phyloP scores from a whole-genome alignment of 2,888 invertebrate genomes.

The Heliconius aoede region DNA sequence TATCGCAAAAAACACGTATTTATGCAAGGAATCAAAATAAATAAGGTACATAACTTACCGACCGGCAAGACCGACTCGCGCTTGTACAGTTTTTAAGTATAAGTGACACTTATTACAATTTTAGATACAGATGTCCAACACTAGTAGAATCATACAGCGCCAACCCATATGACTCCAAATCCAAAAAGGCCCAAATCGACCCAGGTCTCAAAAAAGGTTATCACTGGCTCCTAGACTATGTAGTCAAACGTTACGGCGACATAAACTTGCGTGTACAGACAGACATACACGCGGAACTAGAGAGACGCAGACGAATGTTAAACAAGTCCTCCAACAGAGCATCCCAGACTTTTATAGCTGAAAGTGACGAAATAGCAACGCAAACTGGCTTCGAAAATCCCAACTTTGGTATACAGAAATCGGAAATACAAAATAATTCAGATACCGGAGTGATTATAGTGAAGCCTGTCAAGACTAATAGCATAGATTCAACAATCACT shows the following conservation, averaged over 20 bases:
- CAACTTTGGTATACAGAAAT: slow-evolving; percentile 63
- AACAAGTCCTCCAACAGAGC: slow-evolving; percentile 67
- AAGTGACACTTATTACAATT: slow-evolving; percentile 10
- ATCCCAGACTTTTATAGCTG: slow-evolving; percentile 63
- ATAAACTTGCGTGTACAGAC: slow-evolving; percentile 87
- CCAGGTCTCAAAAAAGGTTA: slow-evolving; percentile 87
- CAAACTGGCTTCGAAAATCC: slow-evolving; percentile 80
- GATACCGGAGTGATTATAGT: slow-evolving; percentile 70
- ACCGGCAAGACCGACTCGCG: no score
- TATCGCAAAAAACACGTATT: no score
- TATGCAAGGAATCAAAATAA: no score
- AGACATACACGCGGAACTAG: slow-evolving; percentile 82
- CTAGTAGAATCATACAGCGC: slow-evolving; percentile 90
- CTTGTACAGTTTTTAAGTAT: no score
- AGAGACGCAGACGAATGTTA: slow-evolving; percentile 73
- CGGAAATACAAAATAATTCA: slow-evolving; percentile 50
- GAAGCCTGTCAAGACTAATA: slow-evolving; percentile 68
- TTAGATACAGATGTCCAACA: slow-evolving; percentile 89
- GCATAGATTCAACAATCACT: slow-evolving; percentile 73
- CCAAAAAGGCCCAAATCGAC: slow-evolving; percentile 84
- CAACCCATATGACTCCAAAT: slow-evolving; percentile 56
- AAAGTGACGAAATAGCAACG: slow-evolving; percentile 72
- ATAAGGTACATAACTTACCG: no score
- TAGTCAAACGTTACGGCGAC: slow-evolving; percentile 86
- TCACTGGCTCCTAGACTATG: slow-evolving; percentile 87